These are phyloP conservation scores for Manduca sexta DNA, from an alignment of 1,140 invertebrate genomes.

Conservation along the genomic window DNA sequence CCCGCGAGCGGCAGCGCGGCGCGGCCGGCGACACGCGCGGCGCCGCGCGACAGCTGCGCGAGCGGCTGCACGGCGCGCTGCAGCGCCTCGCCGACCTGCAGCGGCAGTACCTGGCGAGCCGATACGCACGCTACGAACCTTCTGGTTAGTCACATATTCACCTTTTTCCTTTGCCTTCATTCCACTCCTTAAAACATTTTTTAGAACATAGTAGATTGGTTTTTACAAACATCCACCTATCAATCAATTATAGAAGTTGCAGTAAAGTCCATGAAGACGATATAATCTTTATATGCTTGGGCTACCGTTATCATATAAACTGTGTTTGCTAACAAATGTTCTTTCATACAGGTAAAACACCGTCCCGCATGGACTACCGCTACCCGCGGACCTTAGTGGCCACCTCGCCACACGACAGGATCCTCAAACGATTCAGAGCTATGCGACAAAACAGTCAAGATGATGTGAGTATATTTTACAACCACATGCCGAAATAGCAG, in stretches of 20 bases:
- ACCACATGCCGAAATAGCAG: too few species aligned
- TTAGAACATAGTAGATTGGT: too few species aligned
- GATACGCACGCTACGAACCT: slow-evolving; percentile 64
- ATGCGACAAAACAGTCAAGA: slow-evolving; percentile 19
- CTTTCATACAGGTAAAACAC: slow-evolving; percentile 74
- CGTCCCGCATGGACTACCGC: slow-evolving; percentile 74
- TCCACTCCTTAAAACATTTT: too few species aligned
- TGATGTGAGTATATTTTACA: slow-evolving; percentile 16
- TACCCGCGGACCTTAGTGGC: slow-evolving; percentile 75
- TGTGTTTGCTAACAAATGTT: slow-evolving; percentile 1
- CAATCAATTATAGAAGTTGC: too few species aligned
- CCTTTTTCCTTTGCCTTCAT: too few species aligned
- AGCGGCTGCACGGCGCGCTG: slow-evolving; percentile 21
- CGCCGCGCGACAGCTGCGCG: neutral
- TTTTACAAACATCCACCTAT: too few species aligned
- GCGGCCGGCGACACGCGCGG: neutral
- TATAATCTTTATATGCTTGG: too few species aligned
- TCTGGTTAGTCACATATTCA: slow-evolving; percentile 51
- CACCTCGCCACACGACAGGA: slow-evolving; percentile 81
- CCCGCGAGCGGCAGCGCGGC: neutral
- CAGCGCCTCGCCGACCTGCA: slow-evolving; percentile 29
- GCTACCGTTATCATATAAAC: too few species aligned
- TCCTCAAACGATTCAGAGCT: slow-evolving; percentile 75
- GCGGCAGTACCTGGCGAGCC: slow-evolving; percentile 51
- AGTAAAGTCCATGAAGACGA: too few species aligned